Evolutionary conservation across 2,797 vertebrate species (phyloP).

Genomic region (Lagocephalus sceleratus): DNA sequence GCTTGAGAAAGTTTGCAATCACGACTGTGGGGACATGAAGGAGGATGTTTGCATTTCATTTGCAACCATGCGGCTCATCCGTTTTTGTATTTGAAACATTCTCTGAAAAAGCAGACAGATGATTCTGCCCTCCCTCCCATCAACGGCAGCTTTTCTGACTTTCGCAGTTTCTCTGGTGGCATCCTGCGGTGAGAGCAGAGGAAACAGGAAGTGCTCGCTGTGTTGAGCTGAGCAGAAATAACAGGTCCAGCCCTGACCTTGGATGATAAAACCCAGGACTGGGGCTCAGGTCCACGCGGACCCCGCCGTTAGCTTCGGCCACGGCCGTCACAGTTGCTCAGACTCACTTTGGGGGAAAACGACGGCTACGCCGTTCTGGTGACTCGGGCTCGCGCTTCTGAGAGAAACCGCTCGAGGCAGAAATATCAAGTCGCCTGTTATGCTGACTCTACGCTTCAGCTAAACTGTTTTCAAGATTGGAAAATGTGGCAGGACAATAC

Average conservation of each 20-base stretch:
- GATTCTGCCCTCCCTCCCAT: too few species aligned
- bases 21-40: too few species aligned
- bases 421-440: neutral
- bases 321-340: constrained; percentile 15
- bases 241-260: constrained; percentile 61
- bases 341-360: neutral
- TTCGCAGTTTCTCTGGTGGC: constrained; percentile 42
- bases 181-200: constrained; percentile 61
- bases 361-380: constrained; percentile 5
- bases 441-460: neutral
- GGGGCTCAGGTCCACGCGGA: constrained; percentile 21
- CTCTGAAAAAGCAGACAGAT: constrained; percentile 13
- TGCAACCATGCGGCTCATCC: too few species aligned
- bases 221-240: constrained; percentile 60
- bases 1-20: too few species aligned
- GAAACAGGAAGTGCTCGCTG: constrained; percentile 71
- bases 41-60: too few species aligned
- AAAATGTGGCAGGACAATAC: neutral
- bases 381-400: constrained; percentile 21
- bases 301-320: constrained; percentile 2
- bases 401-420: neutral
- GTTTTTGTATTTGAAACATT: neutral
- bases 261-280: constrained; percentile 49
- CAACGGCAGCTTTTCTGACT: constrained; percentile 23
- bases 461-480: neutral